These are phyloP conservation scores for Lepilemur septentrionalis DNA, from an alignment of 2,797 vertebrate genomes.

Conservation along the genomic window DNA sequence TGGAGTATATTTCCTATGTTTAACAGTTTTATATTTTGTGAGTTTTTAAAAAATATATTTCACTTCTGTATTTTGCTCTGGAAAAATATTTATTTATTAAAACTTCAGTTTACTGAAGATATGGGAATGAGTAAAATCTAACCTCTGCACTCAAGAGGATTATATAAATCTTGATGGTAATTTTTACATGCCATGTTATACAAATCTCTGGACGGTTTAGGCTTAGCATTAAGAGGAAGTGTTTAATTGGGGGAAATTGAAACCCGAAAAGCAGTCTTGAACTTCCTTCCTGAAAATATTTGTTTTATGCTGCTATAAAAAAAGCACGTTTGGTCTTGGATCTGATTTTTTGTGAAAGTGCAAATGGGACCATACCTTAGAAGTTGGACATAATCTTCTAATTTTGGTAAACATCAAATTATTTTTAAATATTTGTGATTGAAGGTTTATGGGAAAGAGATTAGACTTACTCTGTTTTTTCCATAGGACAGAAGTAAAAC, in stretches of 20 bases:
- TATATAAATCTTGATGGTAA: constrained; percentile 22
- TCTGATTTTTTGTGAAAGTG: constrained; percentile 4
- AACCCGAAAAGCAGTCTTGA: constrained; percentile 36
- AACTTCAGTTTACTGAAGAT: constrained; percentile 1
- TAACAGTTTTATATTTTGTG: neutral
- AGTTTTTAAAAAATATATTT: constrained; percentile 31
- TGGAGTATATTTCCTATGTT: neutral
- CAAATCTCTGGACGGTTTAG: constrained; percentile 15
- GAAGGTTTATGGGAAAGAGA: constrained; percentile 3
- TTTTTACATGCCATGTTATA: constrained; percentile 15
- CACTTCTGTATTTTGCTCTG: constrained; percentile 14
- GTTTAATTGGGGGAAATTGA: constrained; percentile 53
- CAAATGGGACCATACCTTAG: constrained; percentile 14
- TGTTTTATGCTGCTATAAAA: constrained; percentile 31
- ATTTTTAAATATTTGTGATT: constrained; percentile 36
- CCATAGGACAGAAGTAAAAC: constrained; percentile 16
- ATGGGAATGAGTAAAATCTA: constrained; percentile 22
- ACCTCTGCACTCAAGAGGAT: neutral
- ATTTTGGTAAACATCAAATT: constrained; percentile 29
- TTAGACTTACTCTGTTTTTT: constrained; percentile 6
- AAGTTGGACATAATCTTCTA: neutral
- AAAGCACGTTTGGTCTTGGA: constrained; percentile 31
- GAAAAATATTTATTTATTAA: constrained; percentile 33
- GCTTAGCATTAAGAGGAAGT: constrained; percentile 51
- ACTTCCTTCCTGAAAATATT: constrained; percentile 65